These are phyloP conservation scores for Tetragnatha montana DNA, from an alignment of 2,888 invertebrate genomes.

Conservation along the genomic window DNA sequence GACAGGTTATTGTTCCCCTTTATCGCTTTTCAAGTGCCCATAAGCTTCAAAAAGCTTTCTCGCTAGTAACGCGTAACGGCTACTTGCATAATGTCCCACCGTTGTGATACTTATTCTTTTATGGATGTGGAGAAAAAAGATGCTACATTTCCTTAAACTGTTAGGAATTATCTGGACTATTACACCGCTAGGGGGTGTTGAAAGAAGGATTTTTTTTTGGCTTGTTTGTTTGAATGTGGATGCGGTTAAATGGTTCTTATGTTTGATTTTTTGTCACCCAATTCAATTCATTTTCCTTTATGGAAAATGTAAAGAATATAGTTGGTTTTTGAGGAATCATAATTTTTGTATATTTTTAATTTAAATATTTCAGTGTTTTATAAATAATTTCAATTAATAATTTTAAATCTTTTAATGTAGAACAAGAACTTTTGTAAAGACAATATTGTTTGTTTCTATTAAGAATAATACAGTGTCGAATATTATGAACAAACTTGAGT, in stretches of 20 bases:
- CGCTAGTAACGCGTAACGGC: slow-evolving; percentile 41
- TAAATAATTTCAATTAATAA: no score
- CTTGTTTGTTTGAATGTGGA: not conserved
- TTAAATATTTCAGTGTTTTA: no score
- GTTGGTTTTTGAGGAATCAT: no score
- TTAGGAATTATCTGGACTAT: slow-evolving; percentile 45
- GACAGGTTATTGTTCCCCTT: slow-evolving; percentile 70
- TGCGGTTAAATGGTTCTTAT: not conserved
- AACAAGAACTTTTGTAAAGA: no score
- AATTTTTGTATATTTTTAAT: no score
- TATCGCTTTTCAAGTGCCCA: slow-evolving; percentile 66
- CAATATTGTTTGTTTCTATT: no score
- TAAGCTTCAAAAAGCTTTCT: slow-evolving; percentile 45
- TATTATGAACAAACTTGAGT: no score
- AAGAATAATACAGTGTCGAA: no score
- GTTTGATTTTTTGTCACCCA: not conserved
- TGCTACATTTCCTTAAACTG: slow-evolving; percentile 54
- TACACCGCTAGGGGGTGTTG: not conserved
- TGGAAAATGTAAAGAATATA: no score
- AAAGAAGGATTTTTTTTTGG: not conserved
- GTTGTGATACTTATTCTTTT: slow-evolving; percentile 45
- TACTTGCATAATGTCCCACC: slow-evolving; percentile 64
- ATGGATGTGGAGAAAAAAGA: slow-evolving; percentile 46
- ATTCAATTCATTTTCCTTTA: no score
- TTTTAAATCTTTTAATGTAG: no score